phyloP scores from a whole-genome alignment of 2,888 invertebrate genomes.

The Athrips mouffetella region DNA sequence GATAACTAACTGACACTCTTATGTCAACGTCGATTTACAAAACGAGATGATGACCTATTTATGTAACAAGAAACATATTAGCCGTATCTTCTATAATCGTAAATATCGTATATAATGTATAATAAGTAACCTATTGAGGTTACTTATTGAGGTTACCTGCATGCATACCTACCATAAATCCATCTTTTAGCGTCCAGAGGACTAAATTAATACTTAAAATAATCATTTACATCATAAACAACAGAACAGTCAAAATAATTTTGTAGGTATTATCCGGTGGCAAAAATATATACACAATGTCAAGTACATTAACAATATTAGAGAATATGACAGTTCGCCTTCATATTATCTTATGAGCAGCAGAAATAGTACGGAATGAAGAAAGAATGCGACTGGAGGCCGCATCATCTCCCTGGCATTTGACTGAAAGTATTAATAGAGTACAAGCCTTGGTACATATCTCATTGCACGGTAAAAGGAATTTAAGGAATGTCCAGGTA shows the following conservation, averaged over 20 bases:
- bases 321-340: conserved; percentile 16
- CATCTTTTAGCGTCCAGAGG: too few relatives aligned
- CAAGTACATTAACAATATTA: conserved; percentile 10
- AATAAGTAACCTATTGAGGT: neutral
- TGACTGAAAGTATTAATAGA: conserved; percentile 10
- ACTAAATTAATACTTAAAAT: too few relatives aligned
- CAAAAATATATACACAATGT: too few relatives aligned
- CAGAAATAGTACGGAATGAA: conserved; percentile 32
- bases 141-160: too few relatives aligned
- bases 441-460: conserved; percentile 8
- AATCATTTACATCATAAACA: too few relatives aligned
- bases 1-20: too few relatives aligned
- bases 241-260: too few relatives aligned
- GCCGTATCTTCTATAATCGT: conserved; percentile 6
- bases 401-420: conserved; percentile 14
- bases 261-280: too few relatives aligned
- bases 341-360: conserved; percentile 24
- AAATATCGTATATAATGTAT: conserved; percentile 11
- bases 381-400: conserved; percentile 28
- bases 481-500: conserved; percentile 9
- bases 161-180: too few relatives aligned
- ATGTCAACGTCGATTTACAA: conserved; percentile 4
- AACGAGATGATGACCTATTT: conserved; percentile 8
- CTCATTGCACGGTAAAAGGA: neutral
- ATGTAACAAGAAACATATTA: conserved; percentile 3